These are phyloP conservation scores for Cephalopachus bancanus DNA, from an alignment of 2,797 vertebrate genomes.

Conservation along the genomic window DNA sequence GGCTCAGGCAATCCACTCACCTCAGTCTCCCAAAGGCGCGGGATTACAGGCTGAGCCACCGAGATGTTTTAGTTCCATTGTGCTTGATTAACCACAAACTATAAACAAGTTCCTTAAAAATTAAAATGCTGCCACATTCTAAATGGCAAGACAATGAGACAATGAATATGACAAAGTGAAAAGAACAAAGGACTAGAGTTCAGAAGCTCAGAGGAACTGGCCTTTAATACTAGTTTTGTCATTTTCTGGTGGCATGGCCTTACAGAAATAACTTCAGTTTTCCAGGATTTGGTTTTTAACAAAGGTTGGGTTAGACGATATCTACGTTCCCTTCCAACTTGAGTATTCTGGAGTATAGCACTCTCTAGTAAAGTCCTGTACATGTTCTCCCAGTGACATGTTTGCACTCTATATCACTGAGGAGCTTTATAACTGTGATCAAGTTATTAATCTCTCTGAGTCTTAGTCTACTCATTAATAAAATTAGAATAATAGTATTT, in stretches of 20 bases:
- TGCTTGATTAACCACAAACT: neutral
- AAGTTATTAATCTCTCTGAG: conserved; percentile 43
- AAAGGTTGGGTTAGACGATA: neutral
- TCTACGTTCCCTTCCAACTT: neutral
- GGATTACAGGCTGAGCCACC: no score
- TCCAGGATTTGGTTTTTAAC: neutral
- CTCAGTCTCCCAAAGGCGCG: no score
- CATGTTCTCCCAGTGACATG: neutral
- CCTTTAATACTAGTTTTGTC: neutral
- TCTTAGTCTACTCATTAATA: conserved; percentile 17
- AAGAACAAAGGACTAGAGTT: neutral
- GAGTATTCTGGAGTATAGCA: neutral
- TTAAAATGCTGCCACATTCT: neutral
- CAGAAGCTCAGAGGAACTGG: neutral
- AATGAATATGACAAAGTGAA: neutral
- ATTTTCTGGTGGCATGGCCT: neutral
- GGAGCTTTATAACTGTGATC: neutral
- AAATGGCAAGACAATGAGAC: conserved; percentile 1
- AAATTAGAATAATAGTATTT: neutral
- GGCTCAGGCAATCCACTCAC: no score
- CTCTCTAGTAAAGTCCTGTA: neutral
- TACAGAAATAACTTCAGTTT: neutral
- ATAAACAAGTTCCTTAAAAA: conserved; percentile 37
- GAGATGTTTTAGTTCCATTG: neutral
- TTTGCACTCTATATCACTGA: neutral